phyloP scores from a whole-genome alignment of 2,888 invertebrate genomes.

The Eupithecia inturbata region DNA sequence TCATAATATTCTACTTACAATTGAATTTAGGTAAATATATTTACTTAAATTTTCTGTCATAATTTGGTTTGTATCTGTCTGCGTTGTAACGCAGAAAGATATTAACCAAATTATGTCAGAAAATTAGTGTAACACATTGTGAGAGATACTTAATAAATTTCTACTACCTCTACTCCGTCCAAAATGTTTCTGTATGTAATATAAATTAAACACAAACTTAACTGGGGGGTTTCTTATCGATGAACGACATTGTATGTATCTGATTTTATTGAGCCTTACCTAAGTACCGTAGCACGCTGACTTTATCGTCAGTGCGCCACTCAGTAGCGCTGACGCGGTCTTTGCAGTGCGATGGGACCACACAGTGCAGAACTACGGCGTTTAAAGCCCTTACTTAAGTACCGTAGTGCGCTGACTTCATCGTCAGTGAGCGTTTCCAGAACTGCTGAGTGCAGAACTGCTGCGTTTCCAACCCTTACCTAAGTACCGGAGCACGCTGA shows the following conservation, averaged over 20 bases:
- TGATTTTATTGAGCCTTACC: conserved; percentile 69
- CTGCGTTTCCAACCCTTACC: conserved; percentile 90
- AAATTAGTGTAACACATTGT: not conserved
- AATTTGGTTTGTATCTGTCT: no score
- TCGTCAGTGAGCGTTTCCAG: conserved; percentile 67
- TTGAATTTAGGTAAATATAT: not conserved
- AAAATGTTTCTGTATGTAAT: not conserved
- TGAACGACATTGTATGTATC: no score
- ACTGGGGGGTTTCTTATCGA: no score
- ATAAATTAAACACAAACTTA: not conserved
- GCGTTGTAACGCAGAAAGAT: no score
- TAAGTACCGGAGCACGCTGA: conserved; percentile 85
- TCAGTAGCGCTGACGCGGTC: conserved; percentile 93
- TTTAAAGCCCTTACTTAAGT: conserved; percentile 88
- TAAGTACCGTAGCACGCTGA: conserved; percentile 76
- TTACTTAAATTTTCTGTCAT: no score
- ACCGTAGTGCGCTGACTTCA: conserved; percentile 70
- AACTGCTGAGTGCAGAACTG: no score
- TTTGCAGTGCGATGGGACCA: conserved; percentile 93
- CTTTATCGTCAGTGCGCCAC: conserved; percentile 54
- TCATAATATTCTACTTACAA: conserved; percentile 76
- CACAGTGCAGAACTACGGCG: conserved; percentile 92
- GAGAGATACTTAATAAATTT: not conserved
- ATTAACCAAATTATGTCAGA: not conserved
- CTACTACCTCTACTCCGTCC: not conserved